A percentile compares a stretch with the other conserved stretches of the same genome.
Conservation (phyloP, 2,113 vertebrate genomes). For the Chaetops frenatus region DNA sequence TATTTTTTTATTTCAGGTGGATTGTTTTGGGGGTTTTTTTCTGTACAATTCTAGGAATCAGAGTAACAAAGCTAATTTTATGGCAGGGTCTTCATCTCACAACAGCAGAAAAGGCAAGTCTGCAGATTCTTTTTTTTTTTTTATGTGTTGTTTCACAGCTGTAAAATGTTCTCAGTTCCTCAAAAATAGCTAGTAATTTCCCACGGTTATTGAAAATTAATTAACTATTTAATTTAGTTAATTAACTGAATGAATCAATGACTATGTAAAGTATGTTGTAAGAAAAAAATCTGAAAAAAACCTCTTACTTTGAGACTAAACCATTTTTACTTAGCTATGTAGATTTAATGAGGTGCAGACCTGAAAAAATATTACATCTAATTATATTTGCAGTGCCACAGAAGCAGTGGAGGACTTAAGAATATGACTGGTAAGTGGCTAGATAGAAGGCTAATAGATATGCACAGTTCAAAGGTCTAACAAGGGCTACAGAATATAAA, state of each 20-base stretch:
- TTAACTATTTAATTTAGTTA: neutral
- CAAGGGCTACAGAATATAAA: neutral
- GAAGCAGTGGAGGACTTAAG: neutral
- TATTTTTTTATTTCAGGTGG: neutral
- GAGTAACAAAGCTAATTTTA: neutral
- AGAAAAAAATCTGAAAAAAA: neutral
- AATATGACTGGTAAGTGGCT: neutral
- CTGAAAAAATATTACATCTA: neutral
- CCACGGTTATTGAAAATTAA: neutral
- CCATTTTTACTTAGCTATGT: neutral
- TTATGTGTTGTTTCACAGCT: neutral
- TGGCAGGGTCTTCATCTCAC: neutral
- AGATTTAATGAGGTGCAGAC: neutral
- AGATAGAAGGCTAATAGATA: neutral
- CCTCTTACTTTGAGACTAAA: neutral
- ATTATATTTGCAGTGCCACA: neutral
- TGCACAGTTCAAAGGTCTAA: neutral
- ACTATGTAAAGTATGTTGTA: neutral
- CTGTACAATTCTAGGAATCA: neutral
- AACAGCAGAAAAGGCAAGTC: neutral
- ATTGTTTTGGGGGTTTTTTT: fast-evolving
- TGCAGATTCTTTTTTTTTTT: neutral
- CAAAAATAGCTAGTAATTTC: neutral
- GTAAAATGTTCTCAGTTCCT: neutral
- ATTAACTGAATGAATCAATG: neutral